Percentiles rank a stretch among this genome's conserved stretches.
Evolutionary conservation across 2,113 vertebrate species (phyloP).

Genomic region (Nothoprocta perdicaria): DNA sequence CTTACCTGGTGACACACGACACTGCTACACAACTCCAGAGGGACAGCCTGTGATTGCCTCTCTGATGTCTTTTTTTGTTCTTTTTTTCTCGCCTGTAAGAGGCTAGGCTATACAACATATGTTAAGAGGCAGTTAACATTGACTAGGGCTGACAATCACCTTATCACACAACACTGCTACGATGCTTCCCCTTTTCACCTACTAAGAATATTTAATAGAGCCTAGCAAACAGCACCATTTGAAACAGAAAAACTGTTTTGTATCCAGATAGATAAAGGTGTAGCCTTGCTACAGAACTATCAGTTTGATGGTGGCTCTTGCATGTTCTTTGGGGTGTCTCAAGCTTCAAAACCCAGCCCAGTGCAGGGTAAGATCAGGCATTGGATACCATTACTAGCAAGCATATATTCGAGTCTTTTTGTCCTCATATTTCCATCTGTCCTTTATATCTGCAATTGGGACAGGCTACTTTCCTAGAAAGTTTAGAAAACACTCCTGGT

Average conservation of each 20-base stretch:
- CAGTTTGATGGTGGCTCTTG: neutral
- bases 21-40: neutral
- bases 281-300: fast-evolving
- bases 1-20: neutral
- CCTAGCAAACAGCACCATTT: neutral
- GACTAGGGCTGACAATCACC: neutral
- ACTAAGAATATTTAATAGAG: neutral
- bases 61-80: neutral
- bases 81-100: neutral
- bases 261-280: neutral
- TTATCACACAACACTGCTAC: fast-evolving
- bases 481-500: neutral
- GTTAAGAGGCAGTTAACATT: neutral
- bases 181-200: neutral
- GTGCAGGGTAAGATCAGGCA: fast-evolving
- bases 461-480: neutral
- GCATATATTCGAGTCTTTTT: neutral
- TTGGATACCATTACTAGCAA: neutral
- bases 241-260: neutral
- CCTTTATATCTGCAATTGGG: neutral
- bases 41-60: neutral
- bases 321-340: neutral
- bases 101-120: neutral
- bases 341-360: neutral
- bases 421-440: neutral